phyloP scores from a whole-genome alignment of 2,113 vertebrate species.

The Laterallus jamaicensis region DNA sequence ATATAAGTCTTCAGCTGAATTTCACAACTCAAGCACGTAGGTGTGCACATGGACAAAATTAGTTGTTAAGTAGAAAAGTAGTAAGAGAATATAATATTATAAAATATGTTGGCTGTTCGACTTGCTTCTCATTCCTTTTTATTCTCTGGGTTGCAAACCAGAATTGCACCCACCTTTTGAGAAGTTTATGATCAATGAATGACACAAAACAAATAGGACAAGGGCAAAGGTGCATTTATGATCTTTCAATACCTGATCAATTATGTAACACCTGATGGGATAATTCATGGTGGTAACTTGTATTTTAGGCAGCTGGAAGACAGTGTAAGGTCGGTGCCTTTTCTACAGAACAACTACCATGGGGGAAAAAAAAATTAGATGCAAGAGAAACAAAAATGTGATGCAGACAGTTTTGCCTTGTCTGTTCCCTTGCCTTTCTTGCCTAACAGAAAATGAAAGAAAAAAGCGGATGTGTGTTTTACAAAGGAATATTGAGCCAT shows the following conservation, averaged over 20 bases:
- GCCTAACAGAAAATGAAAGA: not conserved
- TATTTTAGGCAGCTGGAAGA: not conserved
- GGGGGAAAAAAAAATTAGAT: not conserved
- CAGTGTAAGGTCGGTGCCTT: not conserved
- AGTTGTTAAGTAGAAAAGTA: not conserved
- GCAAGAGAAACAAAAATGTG: not conserved
- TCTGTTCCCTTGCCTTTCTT: not conserved
- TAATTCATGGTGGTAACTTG: not conserved
- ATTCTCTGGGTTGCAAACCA: not conserved
- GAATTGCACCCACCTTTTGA: not conserved
- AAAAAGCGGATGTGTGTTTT: not conserved
- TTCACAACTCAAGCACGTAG: conserved; percentile 37
- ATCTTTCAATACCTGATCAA: not conserved
- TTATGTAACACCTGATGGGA: not conserved
- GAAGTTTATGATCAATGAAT: not conserved
- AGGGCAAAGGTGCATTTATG: not conserved
- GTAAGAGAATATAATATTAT: conserved; percentile 1
- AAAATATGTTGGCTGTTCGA: not conserved
- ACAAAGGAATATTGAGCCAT: not conserved
- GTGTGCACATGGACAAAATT: conserved; percentile 29
- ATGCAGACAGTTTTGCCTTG: not conserved
- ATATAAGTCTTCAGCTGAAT: conserved; percentile 9
- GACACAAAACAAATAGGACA: not conserved
- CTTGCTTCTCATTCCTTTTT: not conserved
- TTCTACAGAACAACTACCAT: not conserved